Evolutionary conservation across 2,797 vertebrate genomes (phyloP), one percentile per base, ranked within the genome.

Genomic region (Cyprinella venusta): DNA sequence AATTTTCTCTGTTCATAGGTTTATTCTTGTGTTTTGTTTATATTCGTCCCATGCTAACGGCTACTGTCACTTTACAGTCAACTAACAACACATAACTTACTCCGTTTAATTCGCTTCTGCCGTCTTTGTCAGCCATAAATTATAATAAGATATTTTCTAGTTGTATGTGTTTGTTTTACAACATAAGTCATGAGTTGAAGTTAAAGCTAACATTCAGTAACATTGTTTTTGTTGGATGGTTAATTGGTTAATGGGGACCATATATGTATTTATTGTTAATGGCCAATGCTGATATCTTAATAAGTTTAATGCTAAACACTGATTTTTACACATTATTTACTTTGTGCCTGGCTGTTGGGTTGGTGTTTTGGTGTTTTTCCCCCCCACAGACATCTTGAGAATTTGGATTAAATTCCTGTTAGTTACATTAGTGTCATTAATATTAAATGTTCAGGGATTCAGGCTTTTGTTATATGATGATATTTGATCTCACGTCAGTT

Each of bases 401-500:
- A 67, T 74, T 21, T 54, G 33, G 48, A 54, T 19, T 54, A 4
- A 5, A n/a, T 36, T 12, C 26, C 48, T 72, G 30, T 8, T 13
- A 10, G 45, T 36, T 5, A 12, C 16, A 7, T 13, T 2, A 8
- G 19, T 56, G 3, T 21, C 10, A 7, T 13, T 1, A 15, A 12
- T 56, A 2, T 30, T 26, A 8, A 36, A 50, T 71, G 48, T 63
- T 59, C 15, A n/a, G 1, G 7, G 24, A 10, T 61, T 74, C 12
- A 36, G 10, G 40, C 45, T 71, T 81, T 81, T 50, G 50, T 36
- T 48, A 36, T 19, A 15, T 56, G 45, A 19, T 48, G 24, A 54
- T 63, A 71, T 78, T 13, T 78, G 52, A 26, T 78, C 40, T 63
- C 33, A 21, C 7, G 1, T 1, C 75, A 83, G 75, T 75, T 83